A percentile compares a stretch with the other conserved stretches of the same genome.
Conservation (phyloP, 1,140 invertebrate species). For the Drosophila ohnishii region DNA sequence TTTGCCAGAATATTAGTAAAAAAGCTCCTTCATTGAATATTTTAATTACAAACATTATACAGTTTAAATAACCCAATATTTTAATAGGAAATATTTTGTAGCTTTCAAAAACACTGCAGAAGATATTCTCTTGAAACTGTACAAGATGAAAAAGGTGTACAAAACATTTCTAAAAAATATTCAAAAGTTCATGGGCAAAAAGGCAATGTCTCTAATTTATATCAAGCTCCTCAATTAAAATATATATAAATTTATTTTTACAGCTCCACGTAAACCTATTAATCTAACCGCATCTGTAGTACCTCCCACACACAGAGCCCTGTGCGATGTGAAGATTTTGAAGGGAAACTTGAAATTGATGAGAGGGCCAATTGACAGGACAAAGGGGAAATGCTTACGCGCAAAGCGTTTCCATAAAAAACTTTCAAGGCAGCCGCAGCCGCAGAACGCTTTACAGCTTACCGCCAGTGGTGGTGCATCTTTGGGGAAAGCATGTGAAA, state of each 20-base stretch:
- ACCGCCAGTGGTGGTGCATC: slow-evolving; percentile 24
- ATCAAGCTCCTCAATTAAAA: too few relatives aligned
- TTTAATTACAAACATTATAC: too few relatives aligned
- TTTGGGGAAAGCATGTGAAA: slow-evolving; percentile 1
- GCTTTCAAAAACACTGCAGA: too few relatives aligned
- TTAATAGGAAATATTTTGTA: too few relatives aligned
- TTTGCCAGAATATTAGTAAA: too few relatives aligned
- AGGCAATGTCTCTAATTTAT: neutral
- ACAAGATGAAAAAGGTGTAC: neutral
- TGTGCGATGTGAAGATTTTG: slow-evolving; percentile 15
- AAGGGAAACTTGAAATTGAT: slow-evolving; percentile 31
- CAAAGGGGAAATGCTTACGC: slow-evolving; percentile 34
- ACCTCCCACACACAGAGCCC: neutral
- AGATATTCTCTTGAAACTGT: too few relatives aligned
- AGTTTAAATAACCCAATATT: too few relatives aligned
- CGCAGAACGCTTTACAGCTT: slow-evolving; percentile 25
- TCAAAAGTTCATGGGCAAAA: neutral
- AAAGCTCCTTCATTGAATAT: too few relatives aligned
- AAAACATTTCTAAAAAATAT: neutral
- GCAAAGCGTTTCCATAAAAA: slow-evolving; percentile 39
- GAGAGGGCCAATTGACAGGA: slow-evolving; percentile 48
- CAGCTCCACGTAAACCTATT: neutral
- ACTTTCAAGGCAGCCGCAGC: slow-evolving; percentile 20
- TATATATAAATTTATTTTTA: neutral
- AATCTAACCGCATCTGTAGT: neutral